Evolutionary conservation across 2,797 vertebrate genomes (phyloP), one percentile per base, ranked within the genome.

Genomic region (Staurois parvus): DNA sequence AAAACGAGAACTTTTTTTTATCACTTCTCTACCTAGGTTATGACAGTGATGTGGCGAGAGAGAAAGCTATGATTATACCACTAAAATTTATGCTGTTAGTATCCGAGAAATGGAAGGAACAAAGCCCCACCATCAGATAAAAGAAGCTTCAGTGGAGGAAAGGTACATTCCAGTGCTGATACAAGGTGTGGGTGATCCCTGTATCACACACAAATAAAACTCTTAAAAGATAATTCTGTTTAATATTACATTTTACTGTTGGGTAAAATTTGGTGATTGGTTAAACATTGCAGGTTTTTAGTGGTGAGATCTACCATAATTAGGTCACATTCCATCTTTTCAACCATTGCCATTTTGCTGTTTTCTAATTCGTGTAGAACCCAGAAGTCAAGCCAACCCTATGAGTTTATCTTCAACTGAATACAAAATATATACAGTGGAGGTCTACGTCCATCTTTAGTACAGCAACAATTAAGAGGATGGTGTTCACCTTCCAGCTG

Each of bases 1-100:
- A 52, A 21, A 52, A 19, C 21, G 48, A 19, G 3, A 52, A 21
- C 48, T 52, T 52, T 52, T 48, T 48, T 52, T 40, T 40, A 2
- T 52, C 48, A 21, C 21, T 56, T 59, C 8, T 59, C 85, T 81
- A 56, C 70, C 2, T 91, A 99, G 98, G 98, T 21, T 99, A 99
- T 26, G 98, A 99, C 92, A 99, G 98, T 2, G 98, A 99, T 2
- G 97, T 99, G 28, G 97, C 97, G 13, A 93, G 96, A 84, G 98
- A 99, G 91, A 98, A 97, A 90, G 93, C 87, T 52, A 94, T 80
- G 97, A 99, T 88, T 99, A 98, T 45, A 93, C 97, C 79, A 96
- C 97, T 2, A 99, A 99, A 94, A 95, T 98, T 91, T 97, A 97
- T 66, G 97, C 97, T 0, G 94, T 95, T 85, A 97, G 96, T 95